Evolutionary conservation across 2,113 vertebrate genomes (phyloP).

Genomic region (Macroglossus sobrinus): DNA sequence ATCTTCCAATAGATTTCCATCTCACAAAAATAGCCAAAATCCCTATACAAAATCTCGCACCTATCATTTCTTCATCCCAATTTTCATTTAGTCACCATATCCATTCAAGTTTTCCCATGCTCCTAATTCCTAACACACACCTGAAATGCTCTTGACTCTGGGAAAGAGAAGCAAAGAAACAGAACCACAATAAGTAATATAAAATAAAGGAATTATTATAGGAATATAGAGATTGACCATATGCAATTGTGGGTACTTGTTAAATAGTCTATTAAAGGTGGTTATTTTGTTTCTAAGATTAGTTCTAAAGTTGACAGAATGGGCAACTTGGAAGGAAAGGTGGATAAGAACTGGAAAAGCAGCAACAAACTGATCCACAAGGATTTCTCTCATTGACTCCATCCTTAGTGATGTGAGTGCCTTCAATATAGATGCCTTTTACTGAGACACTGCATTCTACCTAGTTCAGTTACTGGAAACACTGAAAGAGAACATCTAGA

Average conservation of each 20-base stretch:
- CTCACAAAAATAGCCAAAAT: neutral
- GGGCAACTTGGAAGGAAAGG: neutral
- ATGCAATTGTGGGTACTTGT: neutral
- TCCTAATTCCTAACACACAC: neutral
- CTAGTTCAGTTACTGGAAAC: neutral
- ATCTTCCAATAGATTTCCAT: neutral
- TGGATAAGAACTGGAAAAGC: neutral
- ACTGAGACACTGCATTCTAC: neutral
- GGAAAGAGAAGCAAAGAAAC: neutral
- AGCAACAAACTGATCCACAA: neutral
- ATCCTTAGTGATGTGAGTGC: neutral
- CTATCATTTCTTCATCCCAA: neutral
- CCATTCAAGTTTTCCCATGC: neutral
- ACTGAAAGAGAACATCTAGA: neutral
- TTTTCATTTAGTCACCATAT: neutral
- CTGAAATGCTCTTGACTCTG: neutral
- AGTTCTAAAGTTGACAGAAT: neutral
- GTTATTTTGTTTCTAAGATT: neutral
- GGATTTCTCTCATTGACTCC: neutral
- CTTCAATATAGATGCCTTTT: neutral
- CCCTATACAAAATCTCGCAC: too few relatives aligned
- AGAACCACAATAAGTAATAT: neutral
- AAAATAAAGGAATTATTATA: neutral
- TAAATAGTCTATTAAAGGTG: neutral
- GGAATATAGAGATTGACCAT: neutral